Base-by-base conservation (phyloP, 2,797 vertebrate species). In the Menidia menidia region DNA sequence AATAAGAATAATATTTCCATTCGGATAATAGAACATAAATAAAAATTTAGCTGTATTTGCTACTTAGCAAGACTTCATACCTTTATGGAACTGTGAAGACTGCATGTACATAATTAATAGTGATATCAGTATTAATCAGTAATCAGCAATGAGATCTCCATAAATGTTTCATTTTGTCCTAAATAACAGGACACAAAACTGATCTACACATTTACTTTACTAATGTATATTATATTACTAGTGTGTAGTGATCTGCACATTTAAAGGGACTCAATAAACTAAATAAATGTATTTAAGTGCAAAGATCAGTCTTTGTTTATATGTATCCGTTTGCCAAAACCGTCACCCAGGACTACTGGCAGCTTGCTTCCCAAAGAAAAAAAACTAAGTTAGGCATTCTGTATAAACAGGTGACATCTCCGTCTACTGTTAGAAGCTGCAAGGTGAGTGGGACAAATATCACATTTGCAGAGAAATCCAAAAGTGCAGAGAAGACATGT, bases 381-480 rank as follows among this genome's bases (percentile, higher is more conserved):
- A 52, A 31, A 44, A 35, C 30, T 14, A 52, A 75, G 69, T 60
- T 41, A 65, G 47, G 62, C 63, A 57, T 53, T 73, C 39, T 33
- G 52, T 58, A 43, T 60, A 80, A 54, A 64, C n/a, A 73, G 69
- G 53, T 47, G 70, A 52, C 75, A 79, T 64, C 63, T 60, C 52
- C 35, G 35, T 4, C 7, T 39, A 53, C n/a, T 35, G 55, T 70
- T 66, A 12, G 52, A 68, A 55, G 44, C 64, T 52, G 68, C 48
- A 75, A 84, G 73, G 79, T 67, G 73, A 84, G 77, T 41, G 3
- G 58, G 57, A 44, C 51, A 60, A 86, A 78, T 60, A 83, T 81
- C 74, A 78, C 60, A 79, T 87, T 75, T 73, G 63, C 81, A 71
- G 68, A 73, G 67, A 82, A 83, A 72, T 71, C 52, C 71, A 63